Evolutionary conservation across 2,888 invertebrate species (phyloP), one percentile per base, ranked within the genome.

Genomic region (Pegoplata infirma): DNA sequence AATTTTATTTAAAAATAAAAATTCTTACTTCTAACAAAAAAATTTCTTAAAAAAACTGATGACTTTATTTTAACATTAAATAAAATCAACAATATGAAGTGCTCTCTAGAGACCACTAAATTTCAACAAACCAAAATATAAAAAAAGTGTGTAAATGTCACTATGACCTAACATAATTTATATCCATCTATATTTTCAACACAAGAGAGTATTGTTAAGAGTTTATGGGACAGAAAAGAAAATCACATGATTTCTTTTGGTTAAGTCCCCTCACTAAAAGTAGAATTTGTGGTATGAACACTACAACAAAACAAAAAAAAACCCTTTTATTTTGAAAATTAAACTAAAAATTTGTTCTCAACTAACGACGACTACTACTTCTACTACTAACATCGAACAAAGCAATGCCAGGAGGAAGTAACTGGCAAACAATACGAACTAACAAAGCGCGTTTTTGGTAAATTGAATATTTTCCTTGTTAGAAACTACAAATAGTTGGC

Each of bases 31-130:
- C 23, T 7, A 14, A 36, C 25, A 40, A 49, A 58, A 47, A 56
- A n/a, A 58, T 53, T 68, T 55, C 5, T 46, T 46, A 25, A 25
- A 25, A 25, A 25, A 25, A 25, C 3, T 25, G 6, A 25, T 5
- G 25, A 6, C 6, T 25, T 25, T 25, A 5, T 25, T 25, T 25
- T 25, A 61, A 67, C 19, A 16, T 55, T 14, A 67, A 49, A 28
- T 56, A 68, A 69, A 69, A 58, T 69, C 49, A 58, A 64, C 56
- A 58, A 51, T 21, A 67, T 68, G 17, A 69, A 69, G 17, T 64
- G 40, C 67, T 21, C 76, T 53, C 58, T 12, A 12, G 59, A 47
- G 67, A 59, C 64, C 63, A 64, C 51, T 71, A 76, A 74, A 68
- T 64, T 63, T 69, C 28, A 49, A 17, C 23, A 17, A 56, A 56